Evolutionary conservation across 2,888 invertebrate species (phyloP).

Genomic region (Mythimna vitellina): DNA sequence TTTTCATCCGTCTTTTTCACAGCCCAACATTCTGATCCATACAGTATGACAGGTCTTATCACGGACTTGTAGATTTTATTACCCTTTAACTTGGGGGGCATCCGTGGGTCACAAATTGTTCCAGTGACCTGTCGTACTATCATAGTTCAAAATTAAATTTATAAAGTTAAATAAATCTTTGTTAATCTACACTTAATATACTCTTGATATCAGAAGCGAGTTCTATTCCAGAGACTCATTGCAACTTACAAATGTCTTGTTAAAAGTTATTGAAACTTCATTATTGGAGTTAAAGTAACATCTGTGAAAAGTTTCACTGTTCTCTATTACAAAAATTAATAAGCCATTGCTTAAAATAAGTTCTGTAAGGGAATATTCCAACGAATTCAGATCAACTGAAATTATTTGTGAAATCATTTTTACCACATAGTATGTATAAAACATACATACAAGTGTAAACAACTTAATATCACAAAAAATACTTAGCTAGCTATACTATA

Average conservation of each 20-base stretch:
- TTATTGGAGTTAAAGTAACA: constrained; percentile 17
- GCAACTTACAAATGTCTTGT: constrained; percentile 22
- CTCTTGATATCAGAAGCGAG: not conserved
- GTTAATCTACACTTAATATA: not conserved
- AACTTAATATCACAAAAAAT: too few relatives aligned
- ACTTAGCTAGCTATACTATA: too few relatives aligned
- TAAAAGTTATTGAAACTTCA: constrained; percentile 37
- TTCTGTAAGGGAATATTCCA: not conserved
- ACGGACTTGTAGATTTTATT: too few relatives aligned
- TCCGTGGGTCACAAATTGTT: too few relatives aligned
- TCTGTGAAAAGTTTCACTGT: constrained; percentile 17
- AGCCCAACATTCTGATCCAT: too few relatives aligned
- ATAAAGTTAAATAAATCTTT: not conserved
- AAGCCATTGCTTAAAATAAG: not conserved
- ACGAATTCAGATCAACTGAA: not conserved
- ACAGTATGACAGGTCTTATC: too few relatives aligned
- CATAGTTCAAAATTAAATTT: not conserved
- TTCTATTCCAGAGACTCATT: constrained; percentile 1
- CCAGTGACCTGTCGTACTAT: too few relatives aligned
- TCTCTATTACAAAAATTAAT: constrained; percentile 19
- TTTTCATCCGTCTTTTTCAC: too few relatives aligned
- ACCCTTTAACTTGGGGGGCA: too few relatives aligned
- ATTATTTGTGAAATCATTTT: too few relatives aligned
- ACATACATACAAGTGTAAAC: too few relatives aligned
- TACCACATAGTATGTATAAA: too few relatives aligned